These are phyloP conservation scores for Uria lomvia DNA, from an alignment of 2,113 vertebrate species.

Conservation along the genomic window DNA sequence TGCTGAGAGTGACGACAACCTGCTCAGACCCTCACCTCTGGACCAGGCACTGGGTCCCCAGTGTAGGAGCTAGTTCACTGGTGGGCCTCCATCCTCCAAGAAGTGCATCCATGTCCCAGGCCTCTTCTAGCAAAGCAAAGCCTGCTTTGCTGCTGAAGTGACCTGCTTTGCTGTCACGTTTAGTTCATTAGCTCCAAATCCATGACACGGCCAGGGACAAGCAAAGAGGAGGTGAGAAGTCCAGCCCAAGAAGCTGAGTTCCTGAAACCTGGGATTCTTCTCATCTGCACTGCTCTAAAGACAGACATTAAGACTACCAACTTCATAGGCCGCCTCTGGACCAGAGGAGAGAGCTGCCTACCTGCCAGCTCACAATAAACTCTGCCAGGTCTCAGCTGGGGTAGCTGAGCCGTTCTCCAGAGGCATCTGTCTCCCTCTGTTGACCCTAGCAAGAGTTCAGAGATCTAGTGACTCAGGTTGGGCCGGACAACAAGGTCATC, in stretches of 20 bases:
- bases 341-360: background rate
- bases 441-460: background rate
- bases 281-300: background rate
- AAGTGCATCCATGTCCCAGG: background rate
- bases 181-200: background rate
- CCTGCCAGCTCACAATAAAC: background rate
- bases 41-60: background rate
- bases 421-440: background rate
- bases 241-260: background rate
- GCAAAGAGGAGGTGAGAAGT: background rate
- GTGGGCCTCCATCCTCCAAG: background rate
- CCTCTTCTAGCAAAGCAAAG: background rate
- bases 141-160: background rate
- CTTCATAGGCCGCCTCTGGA: background rate
- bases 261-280: background rate
- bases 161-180: background rate
- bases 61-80: accelerated
- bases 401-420: background rate
- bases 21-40: background rate
- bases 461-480: background rate
- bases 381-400: background rate
- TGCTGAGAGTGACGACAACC: background rate
- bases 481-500: background rate
- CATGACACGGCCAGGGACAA: background rate
- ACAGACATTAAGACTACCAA: background rate